Base-by-base conservation (phyloP, 2,888 invertebrate genomes). In the Adelognathus sp. region DNA sequence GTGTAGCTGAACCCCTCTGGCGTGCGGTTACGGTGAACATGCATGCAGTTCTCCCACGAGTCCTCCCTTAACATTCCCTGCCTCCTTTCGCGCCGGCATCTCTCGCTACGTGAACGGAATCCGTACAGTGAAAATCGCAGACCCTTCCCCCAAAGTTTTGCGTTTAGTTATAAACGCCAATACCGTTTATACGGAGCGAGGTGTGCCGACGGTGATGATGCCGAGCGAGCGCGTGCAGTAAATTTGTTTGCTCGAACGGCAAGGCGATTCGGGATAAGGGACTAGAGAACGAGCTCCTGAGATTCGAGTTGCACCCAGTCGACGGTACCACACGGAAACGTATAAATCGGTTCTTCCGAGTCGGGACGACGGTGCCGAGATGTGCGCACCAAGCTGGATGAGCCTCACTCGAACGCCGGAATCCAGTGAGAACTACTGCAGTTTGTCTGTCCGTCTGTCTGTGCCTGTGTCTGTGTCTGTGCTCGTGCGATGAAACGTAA, bases 21-120 rank as follows among this genome's bases (percentile, higher is more conserved):
- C 44, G 63, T 76, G 75, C 56, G 79, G 75, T 79, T 69, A n/a
- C 50, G 7, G 36, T 36, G 63, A 44, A 79, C 67, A 76, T 67
- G 75, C 67, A 76, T 67, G 63, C 29, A 75, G 75, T 52, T 61
- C n/a, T 72, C 76, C 50, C 71, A 36, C n/a, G 54, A 71, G 71
- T 71, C 39, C 58, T 33, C 56, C 11, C 39, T n/a, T 16, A 21
- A 54, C 27, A 46, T 66, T 71, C 58, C 71, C 71, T 11, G 31
- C 11, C 27, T 31, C 52, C 61, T 60, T 44, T 64, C 44, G 31
- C 63, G 44, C 29, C 31, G 24, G 44, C 58, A 11, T 27, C 50
- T 54, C 63, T 41, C 46, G 24, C 58, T 78, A 58, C 69, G 70
- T 64, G 78, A 69, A 58, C 60, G 36, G 64, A 69, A 74, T 60